phyloP scores from a whole-genome alignment of 2,113 vertebrate species.

The Columbina picui region DNA sequence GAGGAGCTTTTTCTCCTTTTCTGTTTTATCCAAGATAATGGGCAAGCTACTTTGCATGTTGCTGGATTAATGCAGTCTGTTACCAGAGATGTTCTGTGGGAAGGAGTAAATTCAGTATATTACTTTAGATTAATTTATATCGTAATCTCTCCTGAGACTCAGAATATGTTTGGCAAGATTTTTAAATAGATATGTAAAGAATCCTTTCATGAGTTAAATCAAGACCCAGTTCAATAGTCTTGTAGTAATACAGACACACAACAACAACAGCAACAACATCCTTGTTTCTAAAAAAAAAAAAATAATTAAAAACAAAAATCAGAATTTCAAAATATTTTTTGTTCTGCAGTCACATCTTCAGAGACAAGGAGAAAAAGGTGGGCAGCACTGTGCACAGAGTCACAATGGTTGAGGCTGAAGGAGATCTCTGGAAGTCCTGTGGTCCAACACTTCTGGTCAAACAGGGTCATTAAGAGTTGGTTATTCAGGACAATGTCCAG shows the following conservation, averaged over 20 bases:
- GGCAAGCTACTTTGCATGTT: not conserved
- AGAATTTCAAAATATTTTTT: not conserved
- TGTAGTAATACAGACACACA: not conserved
- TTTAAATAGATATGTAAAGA: not conserved
- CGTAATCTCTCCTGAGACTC: not conserved
- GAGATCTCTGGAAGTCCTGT: not conserved
- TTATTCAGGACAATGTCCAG: not conserved
- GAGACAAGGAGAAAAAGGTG: not conserved
- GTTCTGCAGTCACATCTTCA: not conserved
- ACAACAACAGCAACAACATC: not conserved
- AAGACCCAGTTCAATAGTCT: not conserved
- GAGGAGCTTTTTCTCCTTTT: not conserved
- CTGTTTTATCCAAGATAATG: not conserved
- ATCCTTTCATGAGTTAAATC: not conserved
- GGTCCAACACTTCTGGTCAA: not conserved
- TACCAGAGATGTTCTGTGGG: not conserved
- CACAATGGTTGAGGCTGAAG: not conserved
- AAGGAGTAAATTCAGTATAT: not conserved
- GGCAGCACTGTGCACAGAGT: not conserved
- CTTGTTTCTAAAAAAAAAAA: not conserved
- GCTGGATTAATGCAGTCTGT: not conserved
- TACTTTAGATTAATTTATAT: not conserved
- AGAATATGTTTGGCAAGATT: not conserved
- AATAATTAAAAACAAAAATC: not conserved
- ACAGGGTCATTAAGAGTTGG: not conserved